phyloP scores from a whole-genome alignment of 2,113 vertebrate genomes.

The Phylloscopus whistleri region DNA sequence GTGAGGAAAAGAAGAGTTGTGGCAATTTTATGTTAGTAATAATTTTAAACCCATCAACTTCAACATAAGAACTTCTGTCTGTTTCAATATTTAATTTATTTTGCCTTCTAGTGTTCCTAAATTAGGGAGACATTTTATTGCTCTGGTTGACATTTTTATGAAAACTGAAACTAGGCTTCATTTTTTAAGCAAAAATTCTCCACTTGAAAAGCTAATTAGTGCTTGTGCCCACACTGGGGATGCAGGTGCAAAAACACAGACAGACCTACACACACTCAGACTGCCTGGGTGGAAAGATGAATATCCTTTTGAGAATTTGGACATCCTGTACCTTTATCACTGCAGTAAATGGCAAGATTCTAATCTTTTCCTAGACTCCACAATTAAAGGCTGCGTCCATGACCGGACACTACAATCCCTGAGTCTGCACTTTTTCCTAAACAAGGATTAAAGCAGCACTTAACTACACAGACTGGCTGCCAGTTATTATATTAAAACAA shows the following conservation, averaged over 20 bases:
- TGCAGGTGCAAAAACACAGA: not conserved
- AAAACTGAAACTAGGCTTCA: not conserved
- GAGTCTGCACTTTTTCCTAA: not conserved
- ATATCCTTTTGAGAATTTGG: not conserved
- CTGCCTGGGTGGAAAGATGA: not conserved
- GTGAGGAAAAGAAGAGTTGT: not conserved
- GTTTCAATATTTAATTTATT: conserved; percentile 43
- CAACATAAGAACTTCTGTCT: not conserved
- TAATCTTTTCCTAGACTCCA: not conserved
- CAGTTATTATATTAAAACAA: not conserved
- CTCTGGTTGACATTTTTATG: conserved; percentile 15
- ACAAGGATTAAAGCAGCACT: not conserved
- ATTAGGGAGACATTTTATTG: conserved; percentile 13
- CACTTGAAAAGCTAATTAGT: not conserved
- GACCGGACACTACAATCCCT: rapidly evolving
- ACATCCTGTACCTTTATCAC: not conserved
- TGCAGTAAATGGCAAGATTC: not conserved
- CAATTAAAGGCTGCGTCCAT: not conserved
- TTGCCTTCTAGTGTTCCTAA: conserved; percentile 23
- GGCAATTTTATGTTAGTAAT: not conserved
- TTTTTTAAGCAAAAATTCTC: not conserved
- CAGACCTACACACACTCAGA: not conserved
- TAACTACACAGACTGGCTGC: not conserved
- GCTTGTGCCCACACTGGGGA: not conserved
- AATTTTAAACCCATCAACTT: not conserved